Base-by-base conservation (phyloP, 1,140 invertebrate species). In the Drosophila biarmipes region DNA sequence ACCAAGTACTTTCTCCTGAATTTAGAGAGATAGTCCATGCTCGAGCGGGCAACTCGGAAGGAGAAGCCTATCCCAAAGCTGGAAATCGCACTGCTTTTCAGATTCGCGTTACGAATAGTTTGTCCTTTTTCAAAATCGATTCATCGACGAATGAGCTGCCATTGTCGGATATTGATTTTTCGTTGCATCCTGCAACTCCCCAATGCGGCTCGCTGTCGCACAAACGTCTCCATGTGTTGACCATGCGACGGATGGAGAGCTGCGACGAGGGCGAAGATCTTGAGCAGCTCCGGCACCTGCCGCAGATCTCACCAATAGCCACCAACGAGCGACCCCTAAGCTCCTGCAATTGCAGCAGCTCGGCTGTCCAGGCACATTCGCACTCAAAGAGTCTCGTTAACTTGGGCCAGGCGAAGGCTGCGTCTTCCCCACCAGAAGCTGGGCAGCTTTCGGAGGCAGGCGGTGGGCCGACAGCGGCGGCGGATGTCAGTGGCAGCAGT, bases 101-200 rank as follows among this genome's bases (percentile, higher is more conserved):
- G 55, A 89, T 91, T 15, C 90, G 90, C 1, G 75, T 91, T 27
- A 91, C 90, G 1, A 78, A 91, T n/a, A 77, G 68, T n/a, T 24
- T 91, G 37, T 90, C 90, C 17, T 89, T 91, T 29, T 91, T 85
- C 31, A 91, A 91, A 62, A 91, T 91, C 14, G 90, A 91, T 73
- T 94, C 93, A 2, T 93, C 93, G 14, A 94, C 94, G 48, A 95
- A 94, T 91, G 94, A 94, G 90, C 84, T 94, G 72, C 94, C 94
- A 35, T 87, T 94, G 59, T 94, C 94, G 51, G 93, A 94, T 72
- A 93, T 94, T 63, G 87, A 91, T 17, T 92, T 92, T 46, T 87
- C 90, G 0, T 15, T 76, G n/a, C 81, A 73, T n/a, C 81, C 87
- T 2, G 61, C 74, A 12, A 90, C 91, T 14, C 91, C 91, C 3